phyloP scores from a whole-genome alignment of 2,797 vertebrate species.

The Luscinia luscinia region DNA sequence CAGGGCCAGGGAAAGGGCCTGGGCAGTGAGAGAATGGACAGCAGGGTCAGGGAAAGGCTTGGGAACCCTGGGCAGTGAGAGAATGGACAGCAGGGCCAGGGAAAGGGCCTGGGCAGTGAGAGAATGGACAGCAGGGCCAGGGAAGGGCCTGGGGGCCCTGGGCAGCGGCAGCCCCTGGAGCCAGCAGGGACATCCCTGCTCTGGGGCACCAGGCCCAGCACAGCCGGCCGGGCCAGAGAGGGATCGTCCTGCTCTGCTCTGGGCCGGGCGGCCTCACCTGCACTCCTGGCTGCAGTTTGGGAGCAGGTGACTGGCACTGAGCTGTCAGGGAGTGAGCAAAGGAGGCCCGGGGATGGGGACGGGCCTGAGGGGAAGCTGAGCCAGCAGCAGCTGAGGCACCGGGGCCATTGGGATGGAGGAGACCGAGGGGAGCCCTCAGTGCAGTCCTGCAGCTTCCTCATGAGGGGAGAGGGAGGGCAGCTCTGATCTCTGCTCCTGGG shows the following conservation, averaged over 20 bases:
- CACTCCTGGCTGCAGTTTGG: neutral
- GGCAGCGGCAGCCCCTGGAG: neutral
- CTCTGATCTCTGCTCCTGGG: too few relatives aligned
- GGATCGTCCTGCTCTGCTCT: neutral
- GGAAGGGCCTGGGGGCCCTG: neutral
- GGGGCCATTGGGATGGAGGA: neutral
- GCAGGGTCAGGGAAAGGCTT: neutral
- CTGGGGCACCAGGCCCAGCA: neutral
- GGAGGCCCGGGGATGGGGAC: too few relatives aligned
- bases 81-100: too few relatives aligned
- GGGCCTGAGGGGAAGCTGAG: neutral
- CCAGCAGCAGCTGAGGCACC: too few relatives aligned
- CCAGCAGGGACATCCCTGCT: neutral
- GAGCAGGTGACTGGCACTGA: accelerated
- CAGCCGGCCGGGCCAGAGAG: neutral
- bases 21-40: neutral
- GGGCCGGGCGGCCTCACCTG: neutral
- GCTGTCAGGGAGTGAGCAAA: accelerated
- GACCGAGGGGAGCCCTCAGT: too few relatives aligned
- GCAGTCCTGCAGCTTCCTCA: neutral
- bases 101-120: neutral
- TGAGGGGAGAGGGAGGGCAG: too few relatives aligned
- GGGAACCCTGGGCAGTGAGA: too few relatives aligned
- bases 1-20: too few relatives aligned
- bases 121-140: neutral